Evolutionary conservation across 2,797 vertebrate genomes (phyloP).

Genomic region (Iguana delicatissima): DNA sequence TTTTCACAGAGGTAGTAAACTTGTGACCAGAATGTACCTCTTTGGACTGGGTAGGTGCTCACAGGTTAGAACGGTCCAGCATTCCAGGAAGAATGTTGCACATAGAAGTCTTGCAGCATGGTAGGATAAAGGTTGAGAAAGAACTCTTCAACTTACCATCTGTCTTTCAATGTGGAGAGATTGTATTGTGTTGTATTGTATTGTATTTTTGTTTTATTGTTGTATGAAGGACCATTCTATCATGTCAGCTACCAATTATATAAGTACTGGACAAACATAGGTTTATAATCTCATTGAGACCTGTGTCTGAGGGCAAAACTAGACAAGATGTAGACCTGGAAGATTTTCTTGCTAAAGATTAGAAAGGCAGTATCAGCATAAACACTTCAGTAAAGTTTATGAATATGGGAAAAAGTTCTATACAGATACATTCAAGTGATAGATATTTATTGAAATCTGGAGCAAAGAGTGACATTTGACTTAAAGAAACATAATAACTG

Average conservation of each 20-base stretch:
- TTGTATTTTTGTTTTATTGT: background rate
- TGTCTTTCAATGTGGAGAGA: background rate
- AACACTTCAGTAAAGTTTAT: too few relatives aligned
- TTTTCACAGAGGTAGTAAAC: background rate
- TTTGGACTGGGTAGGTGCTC: too few relatives aligned
- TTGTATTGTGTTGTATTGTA: background rate
- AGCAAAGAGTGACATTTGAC: too few relatives aligned
- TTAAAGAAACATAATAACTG: too few relatives aligned
- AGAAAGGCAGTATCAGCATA: too few relatives aligned
- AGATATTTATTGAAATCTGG: too few relatives aligned
- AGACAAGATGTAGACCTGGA: background rate
- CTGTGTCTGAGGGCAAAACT: background rate
- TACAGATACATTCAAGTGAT: too few relatives aligned
- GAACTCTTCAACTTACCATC: background rate
- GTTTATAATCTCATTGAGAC: background rate
- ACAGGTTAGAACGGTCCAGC: background rate
- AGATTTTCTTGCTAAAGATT: too few relatives aligned
- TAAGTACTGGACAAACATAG: too few relatives aligned
- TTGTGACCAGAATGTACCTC: background rate
- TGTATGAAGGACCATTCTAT: background rate
- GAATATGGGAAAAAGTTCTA: too few relatives aligned
- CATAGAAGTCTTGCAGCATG: background rate
- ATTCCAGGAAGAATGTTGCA: background rate
- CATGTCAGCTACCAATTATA: background rate
- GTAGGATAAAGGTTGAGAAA: background rate